Base-by-base conservation (phyloP, 2,888 invertebrate species). In the Dicranocentrus wangi region DNA sequence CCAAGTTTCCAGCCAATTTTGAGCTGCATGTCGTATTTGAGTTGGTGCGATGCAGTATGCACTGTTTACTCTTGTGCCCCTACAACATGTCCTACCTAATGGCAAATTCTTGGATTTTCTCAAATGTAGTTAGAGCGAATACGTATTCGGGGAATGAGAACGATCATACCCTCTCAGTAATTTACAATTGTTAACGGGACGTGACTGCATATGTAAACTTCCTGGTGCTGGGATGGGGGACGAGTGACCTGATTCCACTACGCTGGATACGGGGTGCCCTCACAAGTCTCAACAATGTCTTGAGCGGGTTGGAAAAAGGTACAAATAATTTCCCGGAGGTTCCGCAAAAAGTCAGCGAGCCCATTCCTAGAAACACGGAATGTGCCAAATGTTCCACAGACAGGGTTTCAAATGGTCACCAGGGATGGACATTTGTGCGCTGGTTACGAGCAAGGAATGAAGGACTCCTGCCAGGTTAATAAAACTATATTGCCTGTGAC, bases 391-490 rank as follows among this genome's bases (percentile, higher is more conserved):
- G 25, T 19, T 51, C 43, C 28, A 28, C 55, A 55, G 69, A 69
- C 69, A 69, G 39, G 47, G 63, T 43, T 60, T 81, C 32, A 78
- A 76, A 39, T 83, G 70, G 73, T 63, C 51, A 66, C 81, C 83
- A 55, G 43, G 66, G 70, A 75, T 21, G 75, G 79, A 39, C 78
- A 77, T 47, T 21, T 83, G 47, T 81, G 83, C 60, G 81, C 78
- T 55, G 81, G 81, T 10, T 77, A 65, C 43, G 13, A 68, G 53
- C 63, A 72, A 68, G 76, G 72, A 23, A 47, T 65, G 15, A 76
- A 61, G 32, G 83, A 83, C 72, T 68, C 80, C 47, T 81, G 80
- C 65, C 55, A 71, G 65, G 79, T 75, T 43, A 60, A 68, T 70
- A 65, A 69, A 69, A 69, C 69, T 51, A 21, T 66, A 55, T 75